phyloP scores from a whole-genome alignment of 2,888 invertebrate genomes.

The Leucophora obtusa region DNA sequence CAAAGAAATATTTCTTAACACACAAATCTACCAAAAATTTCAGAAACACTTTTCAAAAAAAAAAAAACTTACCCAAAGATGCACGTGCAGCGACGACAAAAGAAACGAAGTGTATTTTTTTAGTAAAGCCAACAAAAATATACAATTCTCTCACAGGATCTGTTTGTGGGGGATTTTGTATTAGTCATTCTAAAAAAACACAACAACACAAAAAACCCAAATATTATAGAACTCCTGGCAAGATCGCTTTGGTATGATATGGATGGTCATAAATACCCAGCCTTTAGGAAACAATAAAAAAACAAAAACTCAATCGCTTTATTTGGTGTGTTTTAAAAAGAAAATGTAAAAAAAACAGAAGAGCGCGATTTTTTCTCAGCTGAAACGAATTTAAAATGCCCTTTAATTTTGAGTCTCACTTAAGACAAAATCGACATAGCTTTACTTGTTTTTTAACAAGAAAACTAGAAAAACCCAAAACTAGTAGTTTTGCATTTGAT shows the following conservation, averaged over 20 bases:
- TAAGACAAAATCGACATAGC: too few species aligned
- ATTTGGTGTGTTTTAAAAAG: constrained; percentile 39
- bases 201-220: constrained; percentile 10
- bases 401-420: neutral
- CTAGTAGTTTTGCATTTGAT: too few species aligned
- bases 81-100: constrained; percentile 58
- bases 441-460: too few species aligned
- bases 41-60: neutral
- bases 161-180: constrained; percentile 27
- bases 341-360: neutral
- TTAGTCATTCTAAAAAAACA: constrained; percentile 49
- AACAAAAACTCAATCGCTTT: constrained; percentile 51
- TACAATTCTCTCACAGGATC: constrained; percentile 61
- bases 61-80: too few species aligned
- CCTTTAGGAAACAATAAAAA: constrained; percentile 43
- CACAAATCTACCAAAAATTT: constrained; percentile 23
- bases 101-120: constrained; percentile 19
- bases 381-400: constrained; percentile 10
- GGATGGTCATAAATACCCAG: constrained; percentile 49
- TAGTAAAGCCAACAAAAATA: constrained; percentile 9
- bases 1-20: constrained; percentile 33
- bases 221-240: constrained; percentile 60
- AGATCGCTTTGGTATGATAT: constrained; percentile 58
- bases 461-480: too few species aligned
- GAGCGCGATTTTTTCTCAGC: neutral